These are phyloP conservation scores for Etheostoma cragini DNA, from an alignment of 2,113 vertebrate species.

Conservation along the genomic window DNA sequence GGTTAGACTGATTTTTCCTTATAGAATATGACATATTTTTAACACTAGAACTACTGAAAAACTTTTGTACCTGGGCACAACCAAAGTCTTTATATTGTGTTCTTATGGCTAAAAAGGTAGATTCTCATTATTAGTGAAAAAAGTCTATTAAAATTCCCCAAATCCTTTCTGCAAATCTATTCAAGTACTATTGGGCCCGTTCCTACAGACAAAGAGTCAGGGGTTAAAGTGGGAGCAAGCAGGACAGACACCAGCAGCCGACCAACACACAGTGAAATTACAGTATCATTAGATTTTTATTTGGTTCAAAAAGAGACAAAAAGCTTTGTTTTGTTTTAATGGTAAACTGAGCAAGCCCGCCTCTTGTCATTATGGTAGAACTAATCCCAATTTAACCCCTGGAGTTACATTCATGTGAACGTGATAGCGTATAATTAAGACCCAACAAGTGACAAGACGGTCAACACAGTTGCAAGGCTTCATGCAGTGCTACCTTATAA, in stretches of 20 bases:
- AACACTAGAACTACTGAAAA: neutral
- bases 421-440: conserved; percentile 57
- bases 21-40: neutral
- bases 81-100: neutral
- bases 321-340: conserved; percentile 6
- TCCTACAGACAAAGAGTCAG: conserved; percentile 49
- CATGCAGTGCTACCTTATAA: conserved; percentile 78
- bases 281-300: conserved; percentile 70
- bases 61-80: neutral
- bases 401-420: conserved; percentile 78
- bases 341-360: conserved; percentile 28
- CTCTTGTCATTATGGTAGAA: conserved; percentile 27
- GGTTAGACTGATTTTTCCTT: neutral
- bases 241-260: conserved; percentile 64
- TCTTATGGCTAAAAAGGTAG: neutral
- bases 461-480: conserved; percentile 71
- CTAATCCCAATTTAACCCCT: conserved; percentile 76
- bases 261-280: conserved; percentile 67
- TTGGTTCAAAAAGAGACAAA: conserved; percentile 75
- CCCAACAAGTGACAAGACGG: conserved; percentile 66
- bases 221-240: conserved; percentile 76
- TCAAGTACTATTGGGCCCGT: conserved; percentile 24
- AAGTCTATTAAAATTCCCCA: neutral
- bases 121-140: neutral
- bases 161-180: conserved; percentile 31